A percentile compares a stretch with the other conserved stretches of the same genome.
Conservation (phyloP, 2,113 vertebrate species). For the Dromiciops gliroides region DNA sequence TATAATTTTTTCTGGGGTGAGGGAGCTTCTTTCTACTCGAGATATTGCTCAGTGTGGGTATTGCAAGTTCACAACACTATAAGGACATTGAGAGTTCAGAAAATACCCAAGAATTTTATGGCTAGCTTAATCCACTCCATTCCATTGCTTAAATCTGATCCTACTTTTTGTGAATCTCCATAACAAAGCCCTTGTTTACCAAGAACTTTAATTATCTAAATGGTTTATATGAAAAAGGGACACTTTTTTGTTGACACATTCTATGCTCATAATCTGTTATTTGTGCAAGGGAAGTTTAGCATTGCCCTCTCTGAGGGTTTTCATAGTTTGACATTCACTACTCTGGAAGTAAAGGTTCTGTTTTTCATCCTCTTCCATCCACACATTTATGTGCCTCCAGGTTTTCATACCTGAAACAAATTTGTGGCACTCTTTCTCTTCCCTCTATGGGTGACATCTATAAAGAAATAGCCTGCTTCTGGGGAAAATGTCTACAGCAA, state of each 20-base stretch:
- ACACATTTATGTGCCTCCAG: slow-evolving; percentile 40
- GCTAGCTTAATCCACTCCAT: slow-evolving; percentile 13
- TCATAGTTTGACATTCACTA: slow-evolving; percentile 33
- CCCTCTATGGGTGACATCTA: slow-evolving; percentile 34
- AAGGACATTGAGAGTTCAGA: background rate
- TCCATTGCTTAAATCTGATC: slow-evolving; percentile 6
- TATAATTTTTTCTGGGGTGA: background rate
- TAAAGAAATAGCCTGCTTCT: slow-evolving; percentile 10
- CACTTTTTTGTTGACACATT: slow-evolving; percentile 34
- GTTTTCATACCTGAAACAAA: slow-evolving; percentile 20
- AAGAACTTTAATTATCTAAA: slow-evolving; percentile 49
- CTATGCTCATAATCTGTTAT: slow-evolving; percentile 50
- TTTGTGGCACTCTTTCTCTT: background rate
- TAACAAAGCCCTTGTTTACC: slow-evolving; percentile 50
- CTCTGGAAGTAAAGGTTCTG: slow-evolving; percentile 20
- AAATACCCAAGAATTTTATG: slow-evolving; percentile 34
- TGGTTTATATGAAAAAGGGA: slow-evolving; percentile 11
- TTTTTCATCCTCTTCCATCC: slow-evolving; percentile 15
- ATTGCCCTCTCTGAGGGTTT: slow-evolving; percentile 10
- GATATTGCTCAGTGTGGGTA: background rate
- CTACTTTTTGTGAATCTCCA: slow-evolving; percentile 49
- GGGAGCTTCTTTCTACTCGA: background rate
- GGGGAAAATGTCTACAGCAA: slow-evolving; percentile 28
- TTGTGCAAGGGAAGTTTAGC: slow-evolving; percentile 23
- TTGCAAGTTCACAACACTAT: too few species aligned